Evolutionary conservation across 2,888 invertebrate genomes (phyloP), one percentile per base, ranked within the genome.

Genomic region (Drosophila multiciliata): DNA sequence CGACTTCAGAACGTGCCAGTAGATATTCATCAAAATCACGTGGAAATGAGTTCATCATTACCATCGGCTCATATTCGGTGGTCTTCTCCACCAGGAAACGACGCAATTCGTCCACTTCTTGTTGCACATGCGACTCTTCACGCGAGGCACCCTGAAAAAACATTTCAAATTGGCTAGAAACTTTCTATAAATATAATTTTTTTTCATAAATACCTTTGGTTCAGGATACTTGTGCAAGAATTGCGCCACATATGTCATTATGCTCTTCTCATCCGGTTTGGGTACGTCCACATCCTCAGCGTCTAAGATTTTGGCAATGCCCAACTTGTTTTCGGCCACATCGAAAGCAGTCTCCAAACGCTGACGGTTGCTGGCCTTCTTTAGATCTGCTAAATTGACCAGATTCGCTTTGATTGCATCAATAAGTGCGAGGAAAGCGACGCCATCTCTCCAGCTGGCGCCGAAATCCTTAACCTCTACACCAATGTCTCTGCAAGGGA

Each of bases 241-340:
- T 94, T 99, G 99, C 48, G 99, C 98, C 75, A 99, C 98, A 93
- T 99, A 99, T 36, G 99, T 99, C 99, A 99, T 99, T 88, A 99
- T 98, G 75, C 98, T 98, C 93, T 98, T 97, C 93, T 99, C 99
- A 93, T 99, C 99, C 6, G 99, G 99, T 92, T 97, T 97, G 35
- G 97, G 96, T 33, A 98, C 98, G 93, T 99, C 98, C 59, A 98
- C 98, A 93, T 98, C 98, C 94, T 99, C 99, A 5, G 99, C 97
- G 92, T 99, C 99, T 63, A 99, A 94, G 15, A 99, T 94, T 86
- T 97, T 95, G 29, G 98, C 97, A 89, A 99, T 98, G 70, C 98
- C 99, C 45, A 99, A 94, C 91, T 98, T 97, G 64, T 94, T 95
- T 94, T 99, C 98, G 29, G 99, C 99, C 36, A 98, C 96, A 91